These are phyloP conservation scores for Mastomys coucha DNA, from an alignment of 2,113 vertebrate genomes.

Conservation along the genomic window DNA sequence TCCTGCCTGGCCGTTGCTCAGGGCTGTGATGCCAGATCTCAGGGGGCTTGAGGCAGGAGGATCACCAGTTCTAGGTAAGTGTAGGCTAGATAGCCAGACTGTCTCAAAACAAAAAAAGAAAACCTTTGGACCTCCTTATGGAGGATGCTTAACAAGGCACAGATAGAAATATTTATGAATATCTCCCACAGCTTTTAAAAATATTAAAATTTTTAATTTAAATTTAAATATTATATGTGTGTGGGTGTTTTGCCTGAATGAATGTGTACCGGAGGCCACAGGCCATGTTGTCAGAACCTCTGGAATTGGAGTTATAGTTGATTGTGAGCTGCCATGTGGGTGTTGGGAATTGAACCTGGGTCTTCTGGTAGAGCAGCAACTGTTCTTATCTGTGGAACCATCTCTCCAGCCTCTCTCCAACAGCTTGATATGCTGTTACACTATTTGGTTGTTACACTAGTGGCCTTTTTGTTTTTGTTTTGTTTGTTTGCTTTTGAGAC, in stretches of 20 bases:
- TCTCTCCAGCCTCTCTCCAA: neutral
- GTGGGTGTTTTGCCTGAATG: neutral
- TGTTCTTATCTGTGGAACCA: neutral
- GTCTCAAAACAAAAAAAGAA: neutral
- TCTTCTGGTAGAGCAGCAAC: neutral
- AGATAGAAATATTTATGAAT: conserved; percentile 34
- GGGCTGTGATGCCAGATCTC: neutral
- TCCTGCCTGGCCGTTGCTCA: neutral
- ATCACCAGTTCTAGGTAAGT: neutral
- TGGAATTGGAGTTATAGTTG: neutral
- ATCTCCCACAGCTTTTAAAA: neutral
- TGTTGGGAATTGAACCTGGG: neutral
- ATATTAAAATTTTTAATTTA: neutral
- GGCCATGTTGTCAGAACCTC: neutral
- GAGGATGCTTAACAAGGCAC: conserved; percentile 14
- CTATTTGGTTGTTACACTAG: conserved; percentile 30
- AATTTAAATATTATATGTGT: neutral
- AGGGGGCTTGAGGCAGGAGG: neutral
- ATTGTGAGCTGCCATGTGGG: neutral
- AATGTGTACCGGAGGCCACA: neutral
- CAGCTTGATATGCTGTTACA: neutral
- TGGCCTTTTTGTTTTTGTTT: neutral
- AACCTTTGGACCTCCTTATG: conserved; percentile 49
- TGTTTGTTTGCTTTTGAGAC: neutral
- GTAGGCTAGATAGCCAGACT: neutral